Evolutionary conservation across 53 echinoderm and acorn worm species (phyloP), one percentile per base, ranked within the genome.

Genomic region (Echinarachnius parma): DNA sequence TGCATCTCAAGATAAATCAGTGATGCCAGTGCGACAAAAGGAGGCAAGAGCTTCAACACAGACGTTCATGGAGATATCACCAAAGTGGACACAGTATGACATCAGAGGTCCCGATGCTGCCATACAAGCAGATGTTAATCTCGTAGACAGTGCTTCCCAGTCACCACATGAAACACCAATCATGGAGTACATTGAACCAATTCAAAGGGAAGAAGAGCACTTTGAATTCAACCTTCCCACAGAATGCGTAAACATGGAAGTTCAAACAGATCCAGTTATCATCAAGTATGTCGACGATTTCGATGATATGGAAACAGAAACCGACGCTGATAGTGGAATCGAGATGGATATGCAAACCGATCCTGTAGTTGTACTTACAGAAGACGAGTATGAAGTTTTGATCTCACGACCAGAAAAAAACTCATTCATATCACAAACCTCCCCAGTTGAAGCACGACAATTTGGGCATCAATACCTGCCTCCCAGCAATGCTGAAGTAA

Each of bases 251-350:
- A 82, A 82, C 45, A 68, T 75, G 4, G 82, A 82, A 18, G 75
- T 82, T 15, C 87, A 87, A 65, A 87, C 87, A 14, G 87, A 87
- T 20, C 87, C 87, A 16, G 82, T 87, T 53, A 77, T 87, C 53
- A 82, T 87, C 46, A 84, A 84, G 48, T 84, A 62, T 9, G 55
- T 72, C 46, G 57, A 72, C 5, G 74, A 72, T 42, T 28, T 28
- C 14, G 74, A 72, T 9, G 74, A 72, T 44, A 55, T 72, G 57
- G 74, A 72, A 29, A 72, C 74, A 25, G 83, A 83, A 42, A 77
- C 77, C 21, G 83, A 77, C 23, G 58, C 62, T 34, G 83, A 83
- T 31, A 83, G 83, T 22, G 83, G 83, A 22, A 83, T 83, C 32
- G 83, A 83, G 28, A 69, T 69, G 5, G 77, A 77, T 69, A 68